A percentile compares a stretch with the other conserved stretches of the same genome.
phyloP scores from a whole-genome alignment of 2,888 invertebrate species.

The Tipula confusa region DNA sequence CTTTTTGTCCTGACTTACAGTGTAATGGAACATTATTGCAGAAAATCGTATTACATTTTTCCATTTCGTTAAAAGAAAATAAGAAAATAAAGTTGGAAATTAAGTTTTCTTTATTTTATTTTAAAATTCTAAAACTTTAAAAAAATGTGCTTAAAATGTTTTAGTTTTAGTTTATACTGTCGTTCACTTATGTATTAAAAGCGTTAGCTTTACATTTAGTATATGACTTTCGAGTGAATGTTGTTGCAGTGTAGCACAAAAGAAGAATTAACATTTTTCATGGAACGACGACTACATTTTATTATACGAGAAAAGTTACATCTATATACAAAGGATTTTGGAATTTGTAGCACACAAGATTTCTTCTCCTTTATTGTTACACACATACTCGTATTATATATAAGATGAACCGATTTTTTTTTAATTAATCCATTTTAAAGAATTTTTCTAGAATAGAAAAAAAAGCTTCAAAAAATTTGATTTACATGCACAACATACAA shows the following conservation, averaged over 20 bases:
- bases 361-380: not conserved
- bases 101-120: not conserved
- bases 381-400: too few species aligned
- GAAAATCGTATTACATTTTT: not conserved
- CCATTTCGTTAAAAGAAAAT: not conserved
- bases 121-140: not conserved
- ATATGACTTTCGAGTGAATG: not conserved
- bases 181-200: conserved; percentile 3
- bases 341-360: not conserved
- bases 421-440: not conserved
- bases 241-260: not conserved
- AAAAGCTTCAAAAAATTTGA: not conserved
- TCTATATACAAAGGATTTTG: not conserved
- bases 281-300: not conserved
- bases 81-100: not conserved
- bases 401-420: not conserved
- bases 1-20: not conserved
- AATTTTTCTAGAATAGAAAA: not conserved
- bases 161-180: conserved; percentile 7
- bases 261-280: not conserved
- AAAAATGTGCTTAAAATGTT: not conserved
- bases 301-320: too few species aligned
- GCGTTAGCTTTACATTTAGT: not conserved
- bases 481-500: not conserved
- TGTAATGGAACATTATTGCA: not conserved